Percentiles rank a stretch among this genome's conserved stretches.
Conservation (phyloP, 2,113 vertebrate genomes). For the Ptyas mucosa region DNA sequence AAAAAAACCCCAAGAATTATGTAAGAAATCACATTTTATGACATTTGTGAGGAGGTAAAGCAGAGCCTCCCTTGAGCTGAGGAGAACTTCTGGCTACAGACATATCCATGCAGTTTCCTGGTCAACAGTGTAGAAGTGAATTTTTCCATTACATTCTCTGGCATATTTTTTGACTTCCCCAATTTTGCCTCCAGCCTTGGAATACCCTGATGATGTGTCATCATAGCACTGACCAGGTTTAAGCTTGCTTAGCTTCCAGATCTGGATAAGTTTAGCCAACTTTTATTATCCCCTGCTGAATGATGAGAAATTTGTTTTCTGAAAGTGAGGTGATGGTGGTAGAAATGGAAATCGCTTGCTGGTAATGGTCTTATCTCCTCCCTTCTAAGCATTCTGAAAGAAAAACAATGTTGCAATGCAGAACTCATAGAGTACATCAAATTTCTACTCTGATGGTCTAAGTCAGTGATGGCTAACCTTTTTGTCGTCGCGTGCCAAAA, state of each 20-base stretch:
- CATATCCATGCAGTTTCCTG: background rate
- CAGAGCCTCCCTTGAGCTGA: background rate
- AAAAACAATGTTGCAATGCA: too few species aligned
- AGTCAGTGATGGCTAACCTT: too few species aligned
- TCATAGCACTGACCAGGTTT: background rate
- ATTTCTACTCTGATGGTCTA: background rate
- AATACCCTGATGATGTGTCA: background rate
- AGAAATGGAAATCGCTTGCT: background rate
- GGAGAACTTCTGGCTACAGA: background rate
- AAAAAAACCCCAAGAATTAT: rapidly evolving
- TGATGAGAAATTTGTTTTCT: slow-evolving; percentile 4
- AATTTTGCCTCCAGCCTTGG: background rate
- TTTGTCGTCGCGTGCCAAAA: too few species aligned
- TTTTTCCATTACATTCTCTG: background rate
- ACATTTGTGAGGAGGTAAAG: background rate
- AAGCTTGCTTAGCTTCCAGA: background rate
- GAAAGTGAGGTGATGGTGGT: background rate
- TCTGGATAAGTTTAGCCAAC: background rate
- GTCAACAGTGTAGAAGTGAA: background rate
- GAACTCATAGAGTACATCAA: background rate
- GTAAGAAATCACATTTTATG: background rate
- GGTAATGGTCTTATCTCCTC: background rate
- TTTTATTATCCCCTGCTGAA: background rate
- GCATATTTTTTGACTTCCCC: background rate
- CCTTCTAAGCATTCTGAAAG: background rate